Conservation (phyloP, 37 sponge, comb jelly and placozoan genomes). For the Lycopodina hypogea region DNA sequence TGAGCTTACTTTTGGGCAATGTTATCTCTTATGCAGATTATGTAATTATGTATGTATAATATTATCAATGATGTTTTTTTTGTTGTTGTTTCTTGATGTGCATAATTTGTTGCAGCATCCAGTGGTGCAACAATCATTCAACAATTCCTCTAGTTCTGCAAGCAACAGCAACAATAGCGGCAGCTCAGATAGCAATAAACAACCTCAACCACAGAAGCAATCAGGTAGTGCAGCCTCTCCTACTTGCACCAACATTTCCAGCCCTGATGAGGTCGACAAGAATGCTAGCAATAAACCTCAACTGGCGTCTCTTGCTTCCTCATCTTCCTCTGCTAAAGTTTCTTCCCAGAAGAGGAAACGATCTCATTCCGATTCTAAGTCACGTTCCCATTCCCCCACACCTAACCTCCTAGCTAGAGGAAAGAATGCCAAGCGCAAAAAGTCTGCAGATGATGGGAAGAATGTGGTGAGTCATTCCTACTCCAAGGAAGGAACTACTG, state of each 20-base stretch:
- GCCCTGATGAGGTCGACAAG: neutral
- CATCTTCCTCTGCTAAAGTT: neutral
- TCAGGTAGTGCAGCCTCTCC: neutral
- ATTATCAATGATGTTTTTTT: no score
- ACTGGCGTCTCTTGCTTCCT: neutral
- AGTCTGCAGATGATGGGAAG: constrained; percentile 9
- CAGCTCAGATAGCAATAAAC: no score
- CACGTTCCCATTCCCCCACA: constrained; percentile 20
- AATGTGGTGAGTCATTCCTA: neutral
- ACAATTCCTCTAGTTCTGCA: no score
- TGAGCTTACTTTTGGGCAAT: no score
- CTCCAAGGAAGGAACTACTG: neutral
- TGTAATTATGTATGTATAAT: no score
- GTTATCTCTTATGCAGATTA: no score
- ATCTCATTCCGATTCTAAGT: neutral
- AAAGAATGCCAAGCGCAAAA: neutral
- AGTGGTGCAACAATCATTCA: no score
- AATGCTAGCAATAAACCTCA: neutral
- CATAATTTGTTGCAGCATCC: no score
- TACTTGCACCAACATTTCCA: neutral
- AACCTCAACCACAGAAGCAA: neutral
- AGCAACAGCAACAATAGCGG: no score
- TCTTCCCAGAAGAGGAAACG: neutral
- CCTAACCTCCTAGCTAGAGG: neutral
- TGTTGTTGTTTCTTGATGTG: no score